Evolutionary conservation across 2,797 vertebrate genomes (phyloP).

Genomic region (Cirrhinus molitorella): DNA sequence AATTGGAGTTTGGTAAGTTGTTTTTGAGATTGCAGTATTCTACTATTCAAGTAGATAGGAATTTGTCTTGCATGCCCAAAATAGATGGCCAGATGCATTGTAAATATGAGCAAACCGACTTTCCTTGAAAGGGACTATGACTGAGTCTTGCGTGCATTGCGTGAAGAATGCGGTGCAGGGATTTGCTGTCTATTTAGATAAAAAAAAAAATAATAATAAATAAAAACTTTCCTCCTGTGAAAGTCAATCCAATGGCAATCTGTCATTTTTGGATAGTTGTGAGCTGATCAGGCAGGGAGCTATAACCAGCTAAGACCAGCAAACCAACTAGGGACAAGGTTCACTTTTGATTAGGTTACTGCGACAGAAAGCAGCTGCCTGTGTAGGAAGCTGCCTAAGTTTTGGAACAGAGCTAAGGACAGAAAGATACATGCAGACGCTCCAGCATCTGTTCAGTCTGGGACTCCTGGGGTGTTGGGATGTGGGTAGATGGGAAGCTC

Average conservation of each 20-base stretch:
- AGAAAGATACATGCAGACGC: background rate
- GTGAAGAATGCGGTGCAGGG: background rate
- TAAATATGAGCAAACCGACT: background rate
- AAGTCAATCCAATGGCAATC: background rate
- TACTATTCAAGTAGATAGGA: background rate
- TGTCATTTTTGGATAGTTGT: background rate
- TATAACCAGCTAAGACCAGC: background rate
- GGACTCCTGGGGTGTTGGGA: constrained; percentile 21
- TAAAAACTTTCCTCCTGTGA: background rate
- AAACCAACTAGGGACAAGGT: background rate
- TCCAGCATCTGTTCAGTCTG: constrained; percentile 44
- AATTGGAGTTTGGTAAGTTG: background rate
- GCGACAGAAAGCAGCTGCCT: background rate
- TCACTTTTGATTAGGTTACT: background rate
- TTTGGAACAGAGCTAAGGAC: constrained; percentile 9
- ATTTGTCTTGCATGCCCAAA: background rate
- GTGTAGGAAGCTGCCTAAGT: background rate
- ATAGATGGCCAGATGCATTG: background rate
- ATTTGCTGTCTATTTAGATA: background rate
- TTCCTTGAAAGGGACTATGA: background rate
- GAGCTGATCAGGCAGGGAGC: background rate
- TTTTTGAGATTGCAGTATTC: background rate
- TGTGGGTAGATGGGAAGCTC: constrained; percentile 12
- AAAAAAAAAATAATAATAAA: too few relatives aligned
- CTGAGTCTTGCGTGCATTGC: background rate